These are phyloP conservation scores for Drosophila lutescens DNA, from an alignment of 2,888 invertebrate genomes.

Conservation along the genomic window DNA sequence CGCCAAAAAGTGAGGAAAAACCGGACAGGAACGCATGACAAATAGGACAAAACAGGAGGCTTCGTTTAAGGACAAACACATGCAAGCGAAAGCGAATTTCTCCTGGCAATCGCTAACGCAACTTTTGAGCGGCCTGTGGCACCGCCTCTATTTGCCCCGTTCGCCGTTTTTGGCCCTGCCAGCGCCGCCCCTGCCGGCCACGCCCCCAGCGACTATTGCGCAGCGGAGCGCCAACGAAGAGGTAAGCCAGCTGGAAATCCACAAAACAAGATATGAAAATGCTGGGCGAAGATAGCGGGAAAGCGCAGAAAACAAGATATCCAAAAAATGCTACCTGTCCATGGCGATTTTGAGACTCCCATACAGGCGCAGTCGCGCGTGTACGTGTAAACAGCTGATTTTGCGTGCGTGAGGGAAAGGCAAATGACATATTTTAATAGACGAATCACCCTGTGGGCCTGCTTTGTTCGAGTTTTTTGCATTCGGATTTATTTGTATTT, in stretches of 20 bases:
- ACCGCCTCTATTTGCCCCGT: slow-evolving; percentile 48
- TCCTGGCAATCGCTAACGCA: slow-evolving; percentile 58
- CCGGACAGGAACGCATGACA: not conserved
- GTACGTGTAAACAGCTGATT: slow-evolving; percentile 23
- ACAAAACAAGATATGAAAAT: slow-evolving; percentile 25
- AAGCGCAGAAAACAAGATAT: slow-evolving; percentile 28
- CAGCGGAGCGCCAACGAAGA: slow-evolving; percentile 49
- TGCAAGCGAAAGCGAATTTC: slow-evolving; percentile 48
- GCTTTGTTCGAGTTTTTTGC: too few relatives aligned
- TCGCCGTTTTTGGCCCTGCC: slow-evolving; percentile 56
- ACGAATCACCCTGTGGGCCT: too few relatives aligned
- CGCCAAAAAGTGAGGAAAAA: slow-evolving; percentile 56
- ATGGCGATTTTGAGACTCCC: slow-evolving; percentile 10
- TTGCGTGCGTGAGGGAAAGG: not conserved
- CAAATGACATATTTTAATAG: too few relatives aligned
- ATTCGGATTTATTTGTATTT: too few relatives aligned
- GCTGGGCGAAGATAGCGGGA: slow-evolving; percentile 64
- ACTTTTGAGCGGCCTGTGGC: slow-evolving; percentile 60
- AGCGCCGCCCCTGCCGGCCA: slow-evolving; percentile 20
- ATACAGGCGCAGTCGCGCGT: not conserved
- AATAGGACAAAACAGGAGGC: not conserved
- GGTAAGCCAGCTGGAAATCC: slow-evolving; percentile 61
- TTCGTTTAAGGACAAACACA: slow-evolving; percentile 48
- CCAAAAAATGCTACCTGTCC: slow-evolving; percentile 52
- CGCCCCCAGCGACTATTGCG: slow-evolving; percentile 20